Conservation (phyloP, 2,113 vertebrate species). For the Pleuronectes platessa region DNA sequence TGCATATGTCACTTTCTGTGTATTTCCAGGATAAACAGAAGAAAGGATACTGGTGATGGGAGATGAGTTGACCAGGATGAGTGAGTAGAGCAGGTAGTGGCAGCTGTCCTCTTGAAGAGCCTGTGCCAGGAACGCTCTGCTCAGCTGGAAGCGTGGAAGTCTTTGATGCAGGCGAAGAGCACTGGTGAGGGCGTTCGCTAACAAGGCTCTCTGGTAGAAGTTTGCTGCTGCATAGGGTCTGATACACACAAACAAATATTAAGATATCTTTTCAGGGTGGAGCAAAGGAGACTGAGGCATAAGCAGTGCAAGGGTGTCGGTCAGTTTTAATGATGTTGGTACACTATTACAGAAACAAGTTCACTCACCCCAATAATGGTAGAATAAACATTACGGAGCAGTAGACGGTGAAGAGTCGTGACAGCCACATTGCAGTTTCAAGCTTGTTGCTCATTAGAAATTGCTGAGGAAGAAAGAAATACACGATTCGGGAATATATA, state of each 20-base stretch:
- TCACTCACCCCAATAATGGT: slow-evolving; percentile 93
- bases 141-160: slow-evolving; percentile 94
- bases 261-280: no score
- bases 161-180: slow-evolving; percentile 95
- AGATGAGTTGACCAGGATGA: slow-evolving; percentile 98
- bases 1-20: neutral
- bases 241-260: slow-evolving; percentile 58
- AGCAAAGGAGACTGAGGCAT: neutral
- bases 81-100: slow-evolving; percentile 96
- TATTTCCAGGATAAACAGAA: neutral
- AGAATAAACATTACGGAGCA: slow-evolving; percentile 97
- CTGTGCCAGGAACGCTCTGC: slow-evolving; percentile 92
- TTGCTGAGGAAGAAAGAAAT: slow-evolving; percentile 84
- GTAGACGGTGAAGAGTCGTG: slow-evolving; percentile 96
- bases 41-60: slow-evolving; percentile 98
- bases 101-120: slow-evolving; percentile 97
- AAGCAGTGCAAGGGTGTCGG: no score
- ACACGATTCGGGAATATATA: neutral
- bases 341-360: no score
- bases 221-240: slow-evolving; percentile 95
- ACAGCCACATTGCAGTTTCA: slow-evolving; percentile 99
- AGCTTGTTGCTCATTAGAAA: slow-evolving; percentile 96
- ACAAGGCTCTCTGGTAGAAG: slow-evolving; percentile 97
- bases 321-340: neutral
- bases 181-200: slow-evolving; percentile 97